Evolutionary conservation across 1,140 invertebrate genomes (phyloP).

Genomic region (Vanessa tameamea): DNA sequence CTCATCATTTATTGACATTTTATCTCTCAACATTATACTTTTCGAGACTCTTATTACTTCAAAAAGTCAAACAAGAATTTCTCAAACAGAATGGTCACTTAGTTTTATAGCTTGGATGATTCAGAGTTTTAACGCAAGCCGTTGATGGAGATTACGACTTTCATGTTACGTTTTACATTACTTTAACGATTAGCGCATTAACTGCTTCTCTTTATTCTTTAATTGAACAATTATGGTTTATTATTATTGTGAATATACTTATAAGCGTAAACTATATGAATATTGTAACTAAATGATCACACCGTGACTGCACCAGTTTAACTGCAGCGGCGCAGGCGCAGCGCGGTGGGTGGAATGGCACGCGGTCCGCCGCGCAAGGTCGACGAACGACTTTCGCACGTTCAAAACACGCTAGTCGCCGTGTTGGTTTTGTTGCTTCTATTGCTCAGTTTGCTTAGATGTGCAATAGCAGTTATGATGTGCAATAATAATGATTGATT

Average conservation of each 20-base stretch:
- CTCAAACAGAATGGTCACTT: constrained; percentile 1
- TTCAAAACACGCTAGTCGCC: constrained; percentile 40
- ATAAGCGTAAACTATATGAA: not conserved
- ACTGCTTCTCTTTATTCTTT: constrained; percentile 5
- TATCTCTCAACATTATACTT: constrained; percentile 6
- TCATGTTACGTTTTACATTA: not conserved
- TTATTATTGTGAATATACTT: not conserved
- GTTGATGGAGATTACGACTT: constrained; percentile 4
- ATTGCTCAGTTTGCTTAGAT: constrained; percentile 28
- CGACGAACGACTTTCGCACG: constrained; percentile 79
- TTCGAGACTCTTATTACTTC: constrained; percentile 7
- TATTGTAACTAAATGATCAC: not conserved
- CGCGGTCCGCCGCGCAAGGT: constrained; percentile 71
- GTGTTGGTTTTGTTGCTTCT: constrained; percentile 30
- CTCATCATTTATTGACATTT: constrained; percentile 24
- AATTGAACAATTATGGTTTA: not conserved
- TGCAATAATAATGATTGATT: constrained; percentile 3
- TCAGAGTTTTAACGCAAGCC: not conserved
- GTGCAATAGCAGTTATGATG: not conserved
- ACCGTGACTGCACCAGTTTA: constrained; percentile 46
- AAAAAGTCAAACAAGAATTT: constrained; percentile 10
- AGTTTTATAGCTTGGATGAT: constrained; percentile 4
- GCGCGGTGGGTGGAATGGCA: constrained; percentile 67
- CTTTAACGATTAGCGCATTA: constrained; percentile 1
- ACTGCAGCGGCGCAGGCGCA: constrained; percentile 32